phyloP scores from a whole-genome alignment of 2,888 invertebrate genomes.

The Lasioglossum zephyrum region DNA sequence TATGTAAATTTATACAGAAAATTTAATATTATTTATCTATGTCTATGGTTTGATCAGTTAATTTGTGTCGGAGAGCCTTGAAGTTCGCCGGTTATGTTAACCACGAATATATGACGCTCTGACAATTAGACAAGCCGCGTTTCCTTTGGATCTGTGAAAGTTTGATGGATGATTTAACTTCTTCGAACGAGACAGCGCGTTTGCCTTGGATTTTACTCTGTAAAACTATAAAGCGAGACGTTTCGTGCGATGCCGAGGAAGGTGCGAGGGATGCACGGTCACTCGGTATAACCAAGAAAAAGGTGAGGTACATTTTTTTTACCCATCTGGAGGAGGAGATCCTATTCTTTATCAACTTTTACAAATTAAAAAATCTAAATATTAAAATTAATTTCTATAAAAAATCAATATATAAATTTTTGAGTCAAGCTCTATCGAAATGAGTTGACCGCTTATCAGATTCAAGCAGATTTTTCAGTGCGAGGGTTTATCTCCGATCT shows the following conservation, averaged over 20 bases:
- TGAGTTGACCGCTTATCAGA: constrained; percentile 29
- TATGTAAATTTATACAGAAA: too few species aligned
- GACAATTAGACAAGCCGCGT: neutral
- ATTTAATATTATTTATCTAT: too few species aligned
- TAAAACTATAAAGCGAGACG: neutral
- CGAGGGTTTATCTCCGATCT: constrained; percentile 9
- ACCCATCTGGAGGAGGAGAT: too few species aligned
- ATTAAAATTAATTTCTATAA: too few species aligned
- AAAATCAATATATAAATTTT: too few species aligned
- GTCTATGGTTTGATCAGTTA: neutral
- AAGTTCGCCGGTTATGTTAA: constrained; percentile 12
- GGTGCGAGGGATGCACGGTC: neutral
- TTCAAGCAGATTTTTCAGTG: constrained; percentile 14
- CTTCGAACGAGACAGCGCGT: neutral
- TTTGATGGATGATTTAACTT: neutral
- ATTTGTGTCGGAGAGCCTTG: neutral
- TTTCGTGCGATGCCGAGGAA: neutral
- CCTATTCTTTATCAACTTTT: too few species aligned
- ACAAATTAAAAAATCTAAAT: too few species aligned
- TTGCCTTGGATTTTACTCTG: neutral
- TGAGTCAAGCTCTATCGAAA: too few species aligned
- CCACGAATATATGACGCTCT: constrained; percentile 54
- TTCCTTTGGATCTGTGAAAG: neutral
- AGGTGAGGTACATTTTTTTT: neutral
- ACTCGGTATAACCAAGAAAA: neutral